Evolutionary conservation across 2,113 vertebrate genomes (phyloP).

Genomic region (Paradoxurus hermaphroditus): DNA sequence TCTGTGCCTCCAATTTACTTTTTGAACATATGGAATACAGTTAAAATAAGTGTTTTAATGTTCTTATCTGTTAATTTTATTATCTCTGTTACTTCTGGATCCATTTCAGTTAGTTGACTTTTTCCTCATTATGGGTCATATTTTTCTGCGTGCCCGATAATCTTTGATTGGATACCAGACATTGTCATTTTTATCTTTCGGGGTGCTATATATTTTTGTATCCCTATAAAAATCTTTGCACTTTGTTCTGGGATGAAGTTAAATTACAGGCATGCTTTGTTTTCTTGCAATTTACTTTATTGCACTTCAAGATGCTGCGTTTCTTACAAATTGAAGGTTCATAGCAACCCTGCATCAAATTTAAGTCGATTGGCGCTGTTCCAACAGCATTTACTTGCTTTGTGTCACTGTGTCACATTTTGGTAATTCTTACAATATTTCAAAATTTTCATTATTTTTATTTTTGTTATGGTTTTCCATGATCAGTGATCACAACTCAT

Average conservation of each 20-base stretch:
- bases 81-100: neutral
- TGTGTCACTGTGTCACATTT: neutral
- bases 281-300: neutral
- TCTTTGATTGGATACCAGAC: neutral
- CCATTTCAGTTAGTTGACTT: neutral
- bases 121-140: neutral
- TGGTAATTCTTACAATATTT: neutral
- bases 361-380: neutral
- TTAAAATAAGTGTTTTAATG: neutral
- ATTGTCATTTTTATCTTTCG: neutral
- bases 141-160: neutral
- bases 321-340: neutral
- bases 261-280: neutral
- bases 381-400: neutral
- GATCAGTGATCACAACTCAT: neutral
- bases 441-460: neutral
- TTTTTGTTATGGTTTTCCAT: neutral
- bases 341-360: neutral
- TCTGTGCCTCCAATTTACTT: neutral
- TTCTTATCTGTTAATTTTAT: neutral
- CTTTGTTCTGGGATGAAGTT: neutral
- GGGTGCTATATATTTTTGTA: neutral
- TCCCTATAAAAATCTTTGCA: neutral
- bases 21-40: neutral
- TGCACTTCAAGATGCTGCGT: neutral